phyloP scores from a whole-genome alignment of 2,797 vertebrate species.

The Poecile montanus region DNA sequence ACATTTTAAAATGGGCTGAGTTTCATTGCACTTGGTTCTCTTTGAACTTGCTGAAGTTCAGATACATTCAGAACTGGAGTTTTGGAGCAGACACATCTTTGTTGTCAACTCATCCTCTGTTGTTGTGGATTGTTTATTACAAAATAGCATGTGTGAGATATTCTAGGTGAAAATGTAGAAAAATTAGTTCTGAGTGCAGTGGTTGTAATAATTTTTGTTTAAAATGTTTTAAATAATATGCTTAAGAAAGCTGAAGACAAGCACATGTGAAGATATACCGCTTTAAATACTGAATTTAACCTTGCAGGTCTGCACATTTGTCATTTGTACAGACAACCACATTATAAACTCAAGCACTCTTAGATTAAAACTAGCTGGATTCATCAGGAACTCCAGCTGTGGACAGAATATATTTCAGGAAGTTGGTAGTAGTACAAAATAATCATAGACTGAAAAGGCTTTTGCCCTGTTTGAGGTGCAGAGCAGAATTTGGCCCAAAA shows the following conservation, averaged over 20 bases:
- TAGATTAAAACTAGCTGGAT: background rate
- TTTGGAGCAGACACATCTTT: background rate
- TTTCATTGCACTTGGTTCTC: background rate
- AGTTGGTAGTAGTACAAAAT: background rate
- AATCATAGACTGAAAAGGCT: background rate
- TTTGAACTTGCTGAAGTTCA: background rate
- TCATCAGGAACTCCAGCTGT: background rate
- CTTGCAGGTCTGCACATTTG: background rate
- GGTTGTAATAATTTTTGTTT: background rate
- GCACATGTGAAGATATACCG: background rate
- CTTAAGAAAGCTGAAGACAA: background rate
- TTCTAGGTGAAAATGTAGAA: constrained; percentile 10
- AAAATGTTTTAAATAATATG: background rate
- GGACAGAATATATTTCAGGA: background rate
- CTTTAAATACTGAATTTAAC: background rate
- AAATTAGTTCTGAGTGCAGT: background rate
- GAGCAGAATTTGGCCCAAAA: background rate
- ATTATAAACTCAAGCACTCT: background rate
- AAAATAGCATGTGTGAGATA: background rate
- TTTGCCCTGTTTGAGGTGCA: background rate
- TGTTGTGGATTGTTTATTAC: background rate
- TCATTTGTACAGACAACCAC: background rate
- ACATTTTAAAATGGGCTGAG: background rate
- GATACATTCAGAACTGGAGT: background rate
- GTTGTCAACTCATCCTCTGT: background rate